Conservation (phyloP, 2,113 vertebrate genomes). For the Electrona antarctica region DNA sequence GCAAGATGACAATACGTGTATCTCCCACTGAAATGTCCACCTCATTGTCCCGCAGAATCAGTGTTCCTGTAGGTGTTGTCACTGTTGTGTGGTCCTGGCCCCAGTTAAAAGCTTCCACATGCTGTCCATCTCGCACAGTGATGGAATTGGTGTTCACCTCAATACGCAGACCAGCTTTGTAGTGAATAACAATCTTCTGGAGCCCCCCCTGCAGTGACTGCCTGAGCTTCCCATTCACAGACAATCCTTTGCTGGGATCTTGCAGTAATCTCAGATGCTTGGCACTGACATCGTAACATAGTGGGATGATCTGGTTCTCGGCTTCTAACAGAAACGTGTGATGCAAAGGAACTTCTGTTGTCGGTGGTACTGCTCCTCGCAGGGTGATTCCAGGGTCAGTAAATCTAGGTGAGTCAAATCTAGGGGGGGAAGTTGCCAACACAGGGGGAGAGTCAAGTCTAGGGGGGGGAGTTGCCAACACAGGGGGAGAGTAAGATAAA, state of each 20-base stretch:
- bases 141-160: constrained; percentile 25
- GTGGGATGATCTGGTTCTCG: constrained; percentile 39
- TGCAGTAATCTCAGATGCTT: constrained; percentile 61
- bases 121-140: constrained; percentile 27
- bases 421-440: too few relatives aligned
- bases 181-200: constrained; percentile 51
- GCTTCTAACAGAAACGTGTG: constrained; percentile 64
- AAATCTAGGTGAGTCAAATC: too few relatives aligned
- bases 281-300: constrained; percentile 67
- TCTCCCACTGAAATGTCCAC: constrained; percentile 51
- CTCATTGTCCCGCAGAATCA: constrained; percentile 50
- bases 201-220: constrained; percentile 48
- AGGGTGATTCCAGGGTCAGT: too few relatives aligned
- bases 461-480: too few relatives aligned
- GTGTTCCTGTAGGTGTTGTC: constrained; percentile 47
- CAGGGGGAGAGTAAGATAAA: too few relatives aligned
- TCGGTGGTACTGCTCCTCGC: too few relatives aligned
- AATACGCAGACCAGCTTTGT: constrained; percentile 30
- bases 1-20: constrained; percentile 52
- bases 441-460: too few relatives aligned
- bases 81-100: not conserved
- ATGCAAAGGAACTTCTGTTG: not conserved
- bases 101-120: not conserved
- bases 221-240: constrained; percentile 65
- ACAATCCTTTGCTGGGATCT: constrained; percentile 56